Conservation (phyloP, 2,113 vertebrate species). For the Gymnogyps californianus region DNA sequence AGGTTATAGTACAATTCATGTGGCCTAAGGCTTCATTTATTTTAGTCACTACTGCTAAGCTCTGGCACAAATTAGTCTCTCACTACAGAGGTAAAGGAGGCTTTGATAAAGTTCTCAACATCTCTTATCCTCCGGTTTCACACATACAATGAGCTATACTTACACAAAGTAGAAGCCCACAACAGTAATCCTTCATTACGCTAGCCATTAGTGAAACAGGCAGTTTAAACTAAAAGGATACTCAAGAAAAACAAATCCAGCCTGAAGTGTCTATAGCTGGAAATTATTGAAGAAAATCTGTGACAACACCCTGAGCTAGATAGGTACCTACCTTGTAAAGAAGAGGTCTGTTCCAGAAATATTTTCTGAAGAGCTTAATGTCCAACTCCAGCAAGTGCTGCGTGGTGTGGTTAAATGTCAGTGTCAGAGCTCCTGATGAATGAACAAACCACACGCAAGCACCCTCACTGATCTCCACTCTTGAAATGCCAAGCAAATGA, state of each 20-base stretch:
- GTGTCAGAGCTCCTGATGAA: conserved; percentile 62
- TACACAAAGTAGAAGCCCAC: not conserved
- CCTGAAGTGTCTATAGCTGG: not conserved
- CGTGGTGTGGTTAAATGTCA: conserved; percentile 69
- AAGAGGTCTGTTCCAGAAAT: conserved; percentile 71
- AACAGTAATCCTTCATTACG: not conserved
- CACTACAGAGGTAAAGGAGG: not conserved
- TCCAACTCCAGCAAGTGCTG: conserved; percentile 63
- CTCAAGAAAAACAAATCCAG: not conserved
- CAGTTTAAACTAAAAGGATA: not conserved
- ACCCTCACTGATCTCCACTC: conserved; percentile 61
- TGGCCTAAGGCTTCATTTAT: no score
- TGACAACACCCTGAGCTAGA: not conserved
- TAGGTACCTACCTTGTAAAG: conserved; percentile 74
- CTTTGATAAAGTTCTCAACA: not conserved
- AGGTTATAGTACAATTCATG: no score
- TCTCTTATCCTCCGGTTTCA: not conserved
- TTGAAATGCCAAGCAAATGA: conserved; percentile 65
- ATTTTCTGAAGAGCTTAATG: conserved; percentile 78
- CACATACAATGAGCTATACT: not conserved
- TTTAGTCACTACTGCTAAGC: no score
- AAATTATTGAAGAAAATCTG: not conserved
- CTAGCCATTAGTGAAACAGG: not conserved
- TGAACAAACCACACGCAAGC: conserved; percentile 73
- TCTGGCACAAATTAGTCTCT: no score